phyloP scores from a whole-genome alignment of 2,888 invertebrate species.

The Archips crataeganus region DNA sequence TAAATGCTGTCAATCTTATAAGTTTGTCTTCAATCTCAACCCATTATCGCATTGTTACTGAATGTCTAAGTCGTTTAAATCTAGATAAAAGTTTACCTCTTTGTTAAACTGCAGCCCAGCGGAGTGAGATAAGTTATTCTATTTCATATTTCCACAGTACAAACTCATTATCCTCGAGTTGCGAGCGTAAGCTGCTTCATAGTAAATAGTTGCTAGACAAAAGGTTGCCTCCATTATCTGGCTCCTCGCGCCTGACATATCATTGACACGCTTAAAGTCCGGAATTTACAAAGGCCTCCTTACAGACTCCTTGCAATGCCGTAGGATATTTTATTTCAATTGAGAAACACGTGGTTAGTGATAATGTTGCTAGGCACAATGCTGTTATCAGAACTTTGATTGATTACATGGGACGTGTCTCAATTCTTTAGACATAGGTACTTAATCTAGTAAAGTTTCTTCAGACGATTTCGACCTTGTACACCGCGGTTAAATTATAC shows the following conservation, averaged over 20 bases:
- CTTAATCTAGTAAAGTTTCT: not conserved
- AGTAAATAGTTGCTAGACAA: constrained; percentile 59
- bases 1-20: constrained; percentile 24
- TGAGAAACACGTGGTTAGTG: constrained; percentile 3
- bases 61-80: constrained; percentile 20
- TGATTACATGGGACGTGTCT: constrained; percentile 20
- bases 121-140: constrained; percentile 55
- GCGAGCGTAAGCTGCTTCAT: constrained; percentile 54
- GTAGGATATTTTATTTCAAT: not conserved
- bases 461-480: not conserved
- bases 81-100: constrained; percentile 33
- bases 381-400: constrained; percentile 33
- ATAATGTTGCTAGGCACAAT: constrained; percentile 9
- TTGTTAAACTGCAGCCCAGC: constrained; percentile 36
- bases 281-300: constrained; percentile 56
- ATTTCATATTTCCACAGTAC: constrained; percentile 60
- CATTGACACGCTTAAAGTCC: constrained; percentile 62
- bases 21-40: constrained; percentile 34
- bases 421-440: constrained; percentile 17
- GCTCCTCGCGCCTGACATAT: constrained; percentile 62
- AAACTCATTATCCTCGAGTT: constrained; percentile 64
- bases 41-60: constrained; percentile 16
- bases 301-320: constrained; percentile 45
- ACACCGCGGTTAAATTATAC: not conserved
- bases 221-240: constrained; percentile 67